phyloP scores from a whole-genome alignment of 2,797 vertebrate genomes.

The Arrhamphus sclerolepis region DNA sequence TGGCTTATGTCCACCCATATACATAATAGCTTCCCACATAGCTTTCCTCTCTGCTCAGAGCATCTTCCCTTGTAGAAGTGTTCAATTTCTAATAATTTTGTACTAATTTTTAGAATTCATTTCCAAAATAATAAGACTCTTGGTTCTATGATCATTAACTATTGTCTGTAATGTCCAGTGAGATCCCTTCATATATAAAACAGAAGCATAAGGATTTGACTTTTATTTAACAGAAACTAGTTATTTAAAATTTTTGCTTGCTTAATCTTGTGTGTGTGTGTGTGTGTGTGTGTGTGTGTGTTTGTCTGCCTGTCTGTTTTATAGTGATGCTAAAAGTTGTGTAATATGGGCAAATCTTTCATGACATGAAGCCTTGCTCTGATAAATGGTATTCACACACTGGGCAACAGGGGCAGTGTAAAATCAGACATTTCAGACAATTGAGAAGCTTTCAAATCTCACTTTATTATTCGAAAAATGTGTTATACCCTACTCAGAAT shows the following conservation, averaged over 20 bases:
- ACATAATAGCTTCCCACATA: too few relatives aligned
- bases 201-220: too few relatives aligned
- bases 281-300: background rate
- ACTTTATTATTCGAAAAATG: conserved; percentile 73
- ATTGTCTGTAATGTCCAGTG: too few relatives aligned
- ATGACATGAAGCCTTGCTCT: background rate
- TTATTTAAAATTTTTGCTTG: background rate
- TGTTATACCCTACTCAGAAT: conserved; percentile 44
- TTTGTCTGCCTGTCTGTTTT: background rate
- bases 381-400: conserved; percentile 6
- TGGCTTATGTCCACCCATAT: too few relatives aligned
- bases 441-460: conserved; percentile 52
- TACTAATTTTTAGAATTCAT: too few relatives aligned
- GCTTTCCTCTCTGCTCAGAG: too few relatives aligned
- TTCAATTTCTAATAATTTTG: too few relatives aligned
- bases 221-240: too few relatives aligned
- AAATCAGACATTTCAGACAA: conserved; percentile 66
- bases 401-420: conserved; percentile 62
- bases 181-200: too few relatives aligned
- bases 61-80: too few relatives aligned
- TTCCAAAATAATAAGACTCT: too few relatives aligned
- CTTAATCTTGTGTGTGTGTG: background rate
- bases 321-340: background rate
- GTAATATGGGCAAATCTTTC: background rate
- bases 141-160: too few relatives aligned